Evolutionary conservation across 2,113 vertebrate genomes (phyloP), one percentile per base, ranked within the genome.

Genomic region (Cyanoramphus novaezelandiae): DNA sequence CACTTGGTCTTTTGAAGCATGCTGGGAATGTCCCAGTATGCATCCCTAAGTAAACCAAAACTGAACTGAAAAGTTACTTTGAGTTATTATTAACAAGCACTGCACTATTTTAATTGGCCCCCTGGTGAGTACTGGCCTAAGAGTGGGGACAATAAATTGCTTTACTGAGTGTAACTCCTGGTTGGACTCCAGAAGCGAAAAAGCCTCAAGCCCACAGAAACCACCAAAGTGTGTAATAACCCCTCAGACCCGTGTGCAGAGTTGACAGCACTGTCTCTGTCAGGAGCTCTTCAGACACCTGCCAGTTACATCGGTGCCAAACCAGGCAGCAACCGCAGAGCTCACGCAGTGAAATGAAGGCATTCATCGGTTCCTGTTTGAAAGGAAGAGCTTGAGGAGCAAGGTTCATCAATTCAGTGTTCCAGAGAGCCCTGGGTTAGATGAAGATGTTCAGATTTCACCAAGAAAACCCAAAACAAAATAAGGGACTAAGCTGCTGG

Each of bases 91-190:
- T 81, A 96, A 92, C 72, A 70, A 95, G 87, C 53, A 20, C 57
- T 62, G 55, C 49, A 44, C 69, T 68, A 6, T 89, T 97, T 95
- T 97, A 96, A 96, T 94, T 96, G 90, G 53, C 74, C 67, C 87
- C 91, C 80, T 76, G 80, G 75, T 77, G 85, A 82, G 86, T 77
- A 60, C 46, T 25, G 78, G 76, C 75, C 93, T 60, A 31, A 65
- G 82, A 80, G 44, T 1, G 7, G 67, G 55, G 78, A 91, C 90
- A 88, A n/a, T 17, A 76, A 86, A 79, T 35, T 84, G 49, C 82
- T 35, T 68, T 77, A 21, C 41, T 3, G 0, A 43, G 39, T 63
- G 75, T 88, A 91, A 83, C 62, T 69, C 55, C 68, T 78, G n/a
- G 13, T 86, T 74, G 80, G 33, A 88, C 63, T 78, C 49, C 39